Conservation (phyloP, 2,113 vertebrate species). For the Nesogale talazaci region DNA sequence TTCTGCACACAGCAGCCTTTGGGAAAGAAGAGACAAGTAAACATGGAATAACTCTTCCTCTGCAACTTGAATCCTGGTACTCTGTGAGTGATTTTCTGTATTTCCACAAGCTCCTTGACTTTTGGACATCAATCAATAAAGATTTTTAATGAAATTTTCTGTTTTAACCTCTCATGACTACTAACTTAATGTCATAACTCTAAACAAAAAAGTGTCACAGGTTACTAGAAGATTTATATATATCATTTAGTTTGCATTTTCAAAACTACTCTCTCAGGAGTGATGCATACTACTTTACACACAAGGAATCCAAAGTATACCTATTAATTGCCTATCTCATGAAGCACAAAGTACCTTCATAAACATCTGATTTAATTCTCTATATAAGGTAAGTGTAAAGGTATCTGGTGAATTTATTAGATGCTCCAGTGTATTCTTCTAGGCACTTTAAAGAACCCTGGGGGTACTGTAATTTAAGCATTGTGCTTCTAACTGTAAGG, state of each 20-base stretch:
- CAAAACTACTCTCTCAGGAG: neutral
- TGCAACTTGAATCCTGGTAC: too few species aligned
- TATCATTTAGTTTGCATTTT: neutral
- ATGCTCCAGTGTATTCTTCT: neutral
- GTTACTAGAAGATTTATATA: neutral
- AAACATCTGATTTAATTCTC: neutral
- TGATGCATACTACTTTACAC: neutral
- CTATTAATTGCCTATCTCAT: neutral
- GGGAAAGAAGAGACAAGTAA: neutral
- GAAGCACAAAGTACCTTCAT: neutral
- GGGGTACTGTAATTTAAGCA: too few species aligned
- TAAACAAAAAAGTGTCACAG: neutral
- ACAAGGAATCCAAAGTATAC: neutral
- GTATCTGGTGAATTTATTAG: neutral
- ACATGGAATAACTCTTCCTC: neutral
- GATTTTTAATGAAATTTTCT: slow-evolving; percentile 42
- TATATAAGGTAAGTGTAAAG: neutral
- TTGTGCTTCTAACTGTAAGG: too few species aligned
- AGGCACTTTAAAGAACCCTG: too few species aligned
- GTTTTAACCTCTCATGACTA: neutral
- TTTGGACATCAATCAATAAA: slow-evolving; percentile 7
- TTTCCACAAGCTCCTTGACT: neutral
- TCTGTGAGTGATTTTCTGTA: neutral
- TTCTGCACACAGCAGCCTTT: neutral
- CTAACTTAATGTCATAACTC: neutral